These are phyloP conservation scores for Tragelaphus buxtoni DNA, from an alignment of 2,113 vertebrate genomes.

Conservation along the genomic window DNA sequence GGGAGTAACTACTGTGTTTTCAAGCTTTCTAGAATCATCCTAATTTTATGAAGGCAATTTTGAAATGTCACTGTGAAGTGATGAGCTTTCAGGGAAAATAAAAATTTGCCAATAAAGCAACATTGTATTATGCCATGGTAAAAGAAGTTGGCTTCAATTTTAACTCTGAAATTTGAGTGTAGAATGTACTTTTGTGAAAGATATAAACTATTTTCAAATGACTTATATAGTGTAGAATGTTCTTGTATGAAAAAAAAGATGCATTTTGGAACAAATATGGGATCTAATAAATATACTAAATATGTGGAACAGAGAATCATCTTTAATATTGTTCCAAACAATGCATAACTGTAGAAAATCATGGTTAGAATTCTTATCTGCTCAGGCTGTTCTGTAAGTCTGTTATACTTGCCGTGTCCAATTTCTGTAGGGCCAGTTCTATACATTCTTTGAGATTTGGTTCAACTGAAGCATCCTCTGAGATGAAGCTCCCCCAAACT, in stretches of 20 bases:
- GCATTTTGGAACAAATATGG: background rate
- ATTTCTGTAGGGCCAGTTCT: background rate
- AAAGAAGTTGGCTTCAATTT: background rate
- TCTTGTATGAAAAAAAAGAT: background rate
- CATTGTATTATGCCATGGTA: background rate
- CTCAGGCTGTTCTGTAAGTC: background rate
- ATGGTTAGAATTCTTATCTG: background rate
- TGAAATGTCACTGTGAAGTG: conserved; percentile 20
- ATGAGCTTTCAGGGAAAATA: conserved; percentile 3
- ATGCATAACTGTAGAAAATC: background rate
- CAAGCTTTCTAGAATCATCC: conserved; percentile 32
- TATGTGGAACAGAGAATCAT: background rate
- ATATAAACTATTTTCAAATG: background rate
- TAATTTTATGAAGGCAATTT: conserved; percentile 50
- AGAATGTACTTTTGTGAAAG: background rate
- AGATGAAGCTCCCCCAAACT: background rate
- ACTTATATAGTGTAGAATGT: background rate
- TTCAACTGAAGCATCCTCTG: background rate
- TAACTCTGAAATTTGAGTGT: background rate
- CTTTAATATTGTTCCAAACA: background rate
- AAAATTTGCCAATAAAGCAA: conserved; percentile 43
- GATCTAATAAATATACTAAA: background rate
- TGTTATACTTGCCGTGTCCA: background rate
- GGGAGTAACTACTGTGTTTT: conserved; percentile 26
- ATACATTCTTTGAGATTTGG: background rate